Evolutionary conservation across 2,797 vertebrate species (phyloP).

Genomic region (Anabas testudineus): DNA sequence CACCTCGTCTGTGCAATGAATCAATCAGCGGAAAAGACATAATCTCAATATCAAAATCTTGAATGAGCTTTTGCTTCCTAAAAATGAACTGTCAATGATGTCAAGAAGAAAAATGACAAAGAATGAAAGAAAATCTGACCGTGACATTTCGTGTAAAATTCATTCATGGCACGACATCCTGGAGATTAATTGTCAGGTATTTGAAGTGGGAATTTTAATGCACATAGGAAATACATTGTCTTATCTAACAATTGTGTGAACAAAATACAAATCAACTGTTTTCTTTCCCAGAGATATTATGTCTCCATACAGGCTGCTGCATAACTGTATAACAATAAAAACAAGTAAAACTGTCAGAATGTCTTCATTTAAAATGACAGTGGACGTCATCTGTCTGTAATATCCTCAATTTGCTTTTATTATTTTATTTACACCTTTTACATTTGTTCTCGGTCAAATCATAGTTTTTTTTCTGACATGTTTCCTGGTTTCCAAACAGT

Average conservation of each 20-base stretch:
- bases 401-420: neutral
- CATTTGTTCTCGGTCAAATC: slow-evolving; percentile 14
- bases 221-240: slow-evolving; percentile 27
- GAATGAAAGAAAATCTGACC: neutral
- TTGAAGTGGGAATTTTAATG: slow-evolving; percentile 8
- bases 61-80: neutral
- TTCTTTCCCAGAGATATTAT: slow-evolving; percentile 20
- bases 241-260: slow-evolving; percentile 36
- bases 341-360: too few relatives aligned
- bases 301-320: neutral
- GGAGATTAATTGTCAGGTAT: neutral
- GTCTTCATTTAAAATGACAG: neutral
- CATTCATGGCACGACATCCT: slow-evolving; percentile 23
- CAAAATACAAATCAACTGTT: too few relatives aligned
- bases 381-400: neutral
- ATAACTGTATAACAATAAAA: neutral
- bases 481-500: slow-evolving; percentile 25
- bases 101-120: neutral
- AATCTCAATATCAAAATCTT: neutral
- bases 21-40: too few relatives aligned
- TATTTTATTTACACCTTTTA: neutral
- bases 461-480: neutral
- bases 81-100: too few relatives aligned
- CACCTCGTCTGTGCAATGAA: too few relatives aligned
- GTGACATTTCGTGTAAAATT: slow-evolving; percentile 6